Evolutionary conservation across 2,113 vertebrate species (phyloP), one percentile per base, ranked within the genome.

Genomic region (Aspiorhynchus laticeps): DNA sequence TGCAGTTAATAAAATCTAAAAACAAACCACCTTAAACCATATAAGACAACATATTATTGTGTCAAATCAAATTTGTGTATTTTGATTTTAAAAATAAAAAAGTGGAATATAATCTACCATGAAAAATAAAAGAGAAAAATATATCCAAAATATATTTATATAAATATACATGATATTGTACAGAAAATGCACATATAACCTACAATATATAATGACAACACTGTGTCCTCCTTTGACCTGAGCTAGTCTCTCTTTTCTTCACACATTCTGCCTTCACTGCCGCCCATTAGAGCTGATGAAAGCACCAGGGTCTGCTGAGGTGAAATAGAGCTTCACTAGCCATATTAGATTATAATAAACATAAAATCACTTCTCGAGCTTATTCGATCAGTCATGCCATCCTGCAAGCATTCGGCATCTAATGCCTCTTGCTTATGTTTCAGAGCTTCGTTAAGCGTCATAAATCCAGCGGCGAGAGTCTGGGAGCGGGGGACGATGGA

Each of bases 211-310:
- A 38, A 38, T 38, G 38, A 38, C 43, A 11, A 59, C 82, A 84
- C 17, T 3, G 82, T 73, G 19, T 73, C 12, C 24, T 59, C 26
- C 28, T 61, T 61, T 63, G 56, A 67, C 53, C 31, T 19, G 36
- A 65, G 15, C 21, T 59, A 33, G n/a, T 59, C 67, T 76, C 76
- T 84, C 67, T 69, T 65, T 43, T 46, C 38, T 31, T 69, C 43
- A 51, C 80, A 33, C 61, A 31, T 63, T 63, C 38, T 31, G 59
- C 36, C n/a, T 67, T 65, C 14, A 11, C 31, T 31, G 36, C 53
- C 28, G 43, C 74, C 61, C 75, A 75, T 86, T 84, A 86, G 81
- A 41, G 48, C 43, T 56, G 56, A 43, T 84, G 85, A 63, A 43
- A 38, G 76, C 80, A 24, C 7, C 41, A 31, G 63, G n/a, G 61